Conservation (phyloP, 2,113 vertebrate species). For the Carassius carassius region DNA sequence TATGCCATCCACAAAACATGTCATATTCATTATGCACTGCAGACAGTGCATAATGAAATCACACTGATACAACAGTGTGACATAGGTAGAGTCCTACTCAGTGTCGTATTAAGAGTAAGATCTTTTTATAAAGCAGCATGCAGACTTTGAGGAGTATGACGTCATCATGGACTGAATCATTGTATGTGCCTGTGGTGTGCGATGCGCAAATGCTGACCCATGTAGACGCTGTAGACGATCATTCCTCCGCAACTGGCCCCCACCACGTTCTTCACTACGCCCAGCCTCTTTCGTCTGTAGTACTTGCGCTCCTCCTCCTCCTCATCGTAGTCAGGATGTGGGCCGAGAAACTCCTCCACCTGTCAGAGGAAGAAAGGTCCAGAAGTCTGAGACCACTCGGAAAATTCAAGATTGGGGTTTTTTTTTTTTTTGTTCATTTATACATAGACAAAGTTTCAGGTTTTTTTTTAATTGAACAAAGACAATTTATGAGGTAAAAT, state of each 20-base stretch:
- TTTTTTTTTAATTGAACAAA: neutral
- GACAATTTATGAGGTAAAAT: neutral
- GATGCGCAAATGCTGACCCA: conserved; percentile 75
- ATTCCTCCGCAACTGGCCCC: conserved; percentile 84
- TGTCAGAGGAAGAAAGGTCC: conserved; percentile 55
- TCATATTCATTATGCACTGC: conserved; percentile 4
- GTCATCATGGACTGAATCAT: conserved; percentile 25
- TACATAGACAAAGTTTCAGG: neutral
- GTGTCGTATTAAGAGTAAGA: conserved; percentile 16
- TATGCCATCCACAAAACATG: conserved; percentile 9
- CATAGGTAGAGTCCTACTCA: conserved; percentile 14
- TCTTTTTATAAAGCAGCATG: conserved; percentile 13
- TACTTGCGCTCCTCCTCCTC: conserved; percentile 95
- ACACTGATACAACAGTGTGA: neutral
- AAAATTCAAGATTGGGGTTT: too few relatives aligned
- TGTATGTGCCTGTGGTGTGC: neutral
- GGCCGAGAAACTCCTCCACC: conserved; percentile 89
- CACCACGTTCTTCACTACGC: conserved; percentile 88
- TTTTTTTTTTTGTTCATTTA: neutral
- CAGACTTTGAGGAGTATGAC: conserved; percentile 15
- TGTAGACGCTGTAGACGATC: conserved; percentile 89
- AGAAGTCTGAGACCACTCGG: neutral
- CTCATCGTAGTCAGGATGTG: conserved; percentile 89
- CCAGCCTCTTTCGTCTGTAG: conserved; percentile 89
- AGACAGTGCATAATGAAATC: conserved; percentile 22